These are phyloP conservation scores for Apostichopus japonicus DNA, from an alignment of 35 echinoderm and acorn worm species.

Conservation along the genomic window DNA sequence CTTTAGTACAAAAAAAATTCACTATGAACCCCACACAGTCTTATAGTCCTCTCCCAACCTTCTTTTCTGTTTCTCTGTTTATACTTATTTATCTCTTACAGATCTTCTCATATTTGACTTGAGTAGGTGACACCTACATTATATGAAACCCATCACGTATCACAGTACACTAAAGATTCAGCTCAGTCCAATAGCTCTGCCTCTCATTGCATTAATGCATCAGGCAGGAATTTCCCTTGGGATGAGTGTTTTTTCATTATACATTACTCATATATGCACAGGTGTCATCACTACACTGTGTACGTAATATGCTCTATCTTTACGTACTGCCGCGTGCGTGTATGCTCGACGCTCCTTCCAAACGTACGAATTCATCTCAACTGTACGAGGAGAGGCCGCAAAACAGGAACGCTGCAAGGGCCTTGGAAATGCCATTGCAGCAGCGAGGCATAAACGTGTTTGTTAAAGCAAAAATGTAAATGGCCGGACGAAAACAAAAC, in stretches of 20 bases:
- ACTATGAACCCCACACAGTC: neutral
- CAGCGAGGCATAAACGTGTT: neutral
- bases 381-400: neutral
- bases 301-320: neutral
- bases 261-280: conserved; percentile 20
- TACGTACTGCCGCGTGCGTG: neutral
- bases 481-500: neutral
- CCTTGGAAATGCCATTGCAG: neutral
- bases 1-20: no score
- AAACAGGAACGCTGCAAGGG: neutral
- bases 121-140: conserved; percentile 41
- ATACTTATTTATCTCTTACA: neutral
- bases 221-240: conserved; percentile 26
- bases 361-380: neutral
- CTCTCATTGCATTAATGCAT: conserved; percentile 32
- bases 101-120: conserved; percentile 1
- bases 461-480: neutral
- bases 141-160: conserved; percentile 40
- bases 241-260: conserved; percentile 33
- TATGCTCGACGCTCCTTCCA: neutral
- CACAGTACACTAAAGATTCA: neutral
- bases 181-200: neutral
- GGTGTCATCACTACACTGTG: neutral
- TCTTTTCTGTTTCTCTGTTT: neutral
- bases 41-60: neutral